Base-by-base conservation (phyloP, 2,797 vertebrate species). In the Danionella dracula region DNA sequence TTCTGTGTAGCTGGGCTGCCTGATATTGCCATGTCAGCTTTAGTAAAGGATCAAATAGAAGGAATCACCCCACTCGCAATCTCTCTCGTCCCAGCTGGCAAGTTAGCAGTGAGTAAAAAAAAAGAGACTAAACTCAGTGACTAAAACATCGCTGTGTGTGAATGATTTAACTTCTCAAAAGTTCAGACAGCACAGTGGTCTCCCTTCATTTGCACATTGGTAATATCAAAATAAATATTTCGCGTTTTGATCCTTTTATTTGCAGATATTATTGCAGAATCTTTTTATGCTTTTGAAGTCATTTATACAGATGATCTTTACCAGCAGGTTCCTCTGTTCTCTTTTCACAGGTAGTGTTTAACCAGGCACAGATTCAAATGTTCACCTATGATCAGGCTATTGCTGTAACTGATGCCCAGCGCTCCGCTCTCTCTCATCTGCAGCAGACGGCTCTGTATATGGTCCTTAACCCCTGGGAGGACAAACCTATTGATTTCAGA, bases 331-430 rank as follows among this genome's bases (percentile, higher is more conserved):
- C 8, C 12, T 74, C 8, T 1, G 3, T 48, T 63, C 5, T 15
- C 35, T 44, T 4, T 44, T 19, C 66, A 1, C 51, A 92, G 91
- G 89, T 90, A 45, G 84, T 85, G 45, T 89, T 93, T 66, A 23
- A 79, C 73, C 79, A 79, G 42, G 73, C 5, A 5, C 81, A 90
- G 83, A 86, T 92, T 48, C 71, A 77, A 44, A 78, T 84, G 83
- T 91, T 93, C 68, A 87, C 86, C 37, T 90, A 90, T 12, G 86
- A 90, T 61, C 91, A 93, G 80, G 91, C 87, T 0, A 54, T 67
- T 1, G 87, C 81, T 5, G 79, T 93, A 34, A 92, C 89, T 1
- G 2, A 51, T 0, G 56, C 70, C 37, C 90, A 92, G 74, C 60
- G 72, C 3, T 8, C 62, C 1, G 71, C 46, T 20, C 70, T 92